Evolutionary conservation across 1,140 invertebrate species (phyloP).

Genomic region (Calliopsis andreniformis): DNA sequence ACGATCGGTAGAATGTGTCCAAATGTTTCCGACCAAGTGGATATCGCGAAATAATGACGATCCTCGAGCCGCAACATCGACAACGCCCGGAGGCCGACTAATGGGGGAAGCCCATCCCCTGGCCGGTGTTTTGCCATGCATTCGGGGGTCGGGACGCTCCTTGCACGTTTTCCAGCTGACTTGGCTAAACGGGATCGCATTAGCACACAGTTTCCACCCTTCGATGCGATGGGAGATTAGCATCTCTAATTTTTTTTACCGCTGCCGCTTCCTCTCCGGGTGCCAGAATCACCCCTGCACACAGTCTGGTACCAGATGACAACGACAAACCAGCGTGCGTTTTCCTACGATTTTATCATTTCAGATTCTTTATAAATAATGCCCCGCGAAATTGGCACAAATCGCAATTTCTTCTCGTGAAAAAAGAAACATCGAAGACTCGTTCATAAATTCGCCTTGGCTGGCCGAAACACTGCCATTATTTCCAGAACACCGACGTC

Average conservation of each 20-base stretch:
- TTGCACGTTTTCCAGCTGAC: conserved; percentile 80
- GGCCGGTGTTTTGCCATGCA: conserved; percentile 68
- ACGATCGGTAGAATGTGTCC: conserved; percentile 74
- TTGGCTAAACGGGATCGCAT: conserved; percentile 82
- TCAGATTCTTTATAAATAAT: too few relatives aligned
- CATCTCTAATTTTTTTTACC: conserved; percentile 73
- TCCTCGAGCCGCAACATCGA: conserved; percentile 66
- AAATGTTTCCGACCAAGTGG: conserved; percentile 77
- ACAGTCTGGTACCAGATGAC: conserved; percentile 32
- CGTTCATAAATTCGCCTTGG: not conserved
- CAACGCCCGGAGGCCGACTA: conserved; percentile 77
- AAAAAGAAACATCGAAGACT: too few relatives aligned
- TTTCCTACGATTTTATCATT: not conserved
- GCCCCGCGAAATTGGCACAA: too few relatives aligned
- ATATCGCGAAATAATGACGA: conserved; percentile 80
- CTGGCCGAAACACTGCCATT: not conserved
- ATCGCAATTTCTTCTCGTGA: too few relatives aligned
- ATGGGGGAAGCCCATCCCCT: conserved; percentile 72
- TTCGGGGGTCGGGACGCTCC: conserved; percentile 31
- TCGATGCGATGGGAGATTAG: conserved; percentile 77
- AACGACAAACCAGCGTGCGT: not conserved
- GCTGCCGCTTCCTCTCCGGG: not conserved
- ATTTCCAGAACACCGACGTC: conserved; percentile 3
- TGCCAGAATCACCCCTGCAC: conserved; percentile 26
- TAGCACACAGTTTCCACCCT: conserved; percentile 78